Evolutionary conservation across 2,113 vertebrate genomes (phyloP).

Genomic region (Ailuropoda melanoleuca): DNA sequence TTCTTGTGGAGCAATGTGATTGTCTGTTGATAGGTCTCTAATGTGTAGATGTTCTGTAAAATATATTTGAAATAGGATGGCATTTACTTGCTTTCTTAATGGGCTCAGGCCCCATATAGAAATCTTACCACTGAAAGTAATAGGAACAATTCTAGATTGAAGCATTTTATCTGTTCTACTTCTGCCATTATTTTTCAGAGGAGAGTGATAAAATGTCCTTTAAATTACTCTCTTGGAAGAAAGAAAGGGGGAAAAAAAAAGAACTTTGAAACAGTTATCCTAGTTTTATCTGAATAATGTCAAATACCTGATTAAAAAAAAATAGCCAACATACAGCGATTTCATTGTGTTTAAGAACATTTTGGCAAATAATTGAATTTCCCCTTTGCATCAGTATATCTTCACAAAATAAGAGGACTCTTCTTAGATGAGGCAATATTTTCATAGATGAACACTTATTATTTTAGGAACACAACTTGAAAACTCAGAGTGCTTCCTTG

Average conservation of each 20-base stretch:
- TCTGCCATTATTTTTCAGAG: constrained; percentile 36
- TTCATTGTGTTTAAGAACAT: not conserved
- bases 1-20: not conserved
- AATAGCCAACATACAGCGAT: not conserved
- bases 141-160: not conserved
- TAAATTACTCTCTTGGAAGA: not conserved
- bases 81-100: not conserved
- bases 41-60: not conserved
- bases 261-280: not conserved
- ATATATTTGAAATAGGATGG: not conserved
- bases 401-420: not conserved
- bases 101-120: not conserved
- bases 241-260: not conserved
- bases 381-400: not conserved
- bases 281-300: not conserved
- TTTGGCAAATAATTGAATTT: not conserved
- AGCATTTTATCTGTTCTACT: not conserved
- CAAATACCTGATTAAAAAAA: not conserved
- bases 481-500: not conserved
- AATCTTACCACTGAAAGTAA: not conserved
- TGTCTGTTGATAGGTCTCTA: not conserved
- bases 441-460: not conserved
- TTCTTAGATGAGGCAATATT: not conserved
- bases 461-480: not conserved
- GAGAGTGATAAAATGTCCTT: not conserved